Evolutionary conservation across 2,113 vertebrate genomes (phyloP).

Genomic region (Planiliza haematocheilus): DNA sequence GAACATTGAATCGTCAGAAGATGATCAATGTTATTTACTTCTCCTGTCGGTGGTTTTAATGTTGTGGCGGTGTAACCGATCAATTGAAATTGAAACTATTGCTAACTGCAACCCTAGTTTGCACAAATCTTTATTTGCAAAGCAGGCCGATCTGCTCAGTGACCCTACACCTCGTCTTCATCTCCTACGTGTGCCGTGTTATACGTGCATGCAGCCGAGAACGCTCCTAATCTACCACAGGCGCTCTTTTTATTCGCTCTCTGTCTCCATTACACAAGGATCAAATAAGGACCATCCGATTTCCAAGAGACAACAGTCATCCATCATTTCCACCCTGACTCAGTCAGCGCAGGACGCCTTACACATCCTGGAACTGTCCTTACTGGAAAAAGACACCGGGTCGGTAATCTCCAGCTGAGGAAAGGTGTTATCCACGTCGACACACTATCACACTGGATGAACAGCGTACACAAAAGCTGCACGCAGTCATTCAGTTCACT

Average conservation of each 20-base stretch:
- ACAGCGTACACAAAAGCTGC: not conserved
- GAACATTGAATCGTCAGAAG: too few species aligned
- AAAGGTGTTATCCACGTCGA: not conserved
- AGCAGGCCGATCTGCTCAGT: too few species aligned
- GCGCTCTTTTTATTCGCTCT: slow-evolving; percentile 11
- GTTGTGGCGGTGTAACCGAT: too few species aligned
- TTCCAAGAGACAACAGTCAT: slow-evolving; percentile 48
- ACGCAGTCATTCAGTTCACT: not conserved
- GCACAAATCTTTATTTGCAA: too few species aligned
- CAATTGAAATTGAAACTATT: too few species aligned
- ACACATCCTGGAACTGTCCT: slow-evolving; percentile 11
- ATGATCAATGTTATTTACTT: too few species aligned
- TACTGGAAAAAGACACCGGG: slow-evolving; percentile 23
- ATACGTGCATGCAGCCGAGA: slow-evolving; percentile 3
- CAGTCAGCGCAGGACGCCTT: slow-evolving; percentile 15
- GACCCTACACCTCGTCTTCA: not conserved
- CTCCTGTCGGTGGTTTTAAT: too few species aligned
- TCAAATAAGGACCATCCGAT: slow-evolving; percentile 46
- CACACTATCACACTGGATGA: not conserved
- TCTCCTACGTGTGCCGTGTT: not conserved
- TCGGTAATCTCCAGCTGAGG: slow-evolving; percentile 22
- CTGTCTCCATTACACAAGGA: slow-evolving; percentile 54
- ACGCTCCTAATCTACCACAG: slow-evolving; percentile 11
- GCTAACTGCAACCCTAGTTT: too few species aligned
- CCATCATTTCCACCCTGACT: slow-evolving; percentile 48